phyloP scores from a whole-genome alignment of 2,113 vertebrate genomes.

The Anguilla rostrata region DNA sequence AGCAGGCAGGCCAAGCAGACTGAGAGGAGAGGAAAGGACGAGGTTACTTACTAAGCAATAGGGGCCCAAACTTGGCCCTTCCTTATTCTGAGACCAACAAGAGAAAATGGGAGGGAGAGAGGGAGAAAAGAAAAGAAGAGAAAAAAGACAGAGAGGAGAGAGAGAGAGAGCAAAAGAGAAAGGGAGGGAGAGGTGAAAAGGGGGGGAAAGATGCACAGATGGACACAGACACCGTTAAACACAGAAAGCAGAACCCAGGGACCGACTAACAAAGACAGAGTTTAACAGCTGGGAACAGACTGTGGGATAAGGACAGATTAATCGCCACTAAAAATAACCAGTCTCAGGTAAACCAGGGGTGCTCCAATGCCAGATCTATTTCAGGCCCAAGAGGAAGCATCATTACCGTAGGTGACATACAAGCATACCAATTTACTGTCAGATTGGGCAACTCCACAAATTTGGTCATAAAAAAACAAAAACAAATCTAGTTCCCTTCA shows the following conservation, averaged over 20 bases:
- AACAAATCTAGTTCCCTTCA: no score
- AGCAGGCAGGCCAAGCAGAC: constrained; percentile 30
- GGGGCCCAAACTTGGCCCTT: constrained; percentile 81
- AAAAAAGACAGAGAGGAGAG: background rate
- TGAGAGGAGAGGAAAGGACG: constrained; percentile 45
- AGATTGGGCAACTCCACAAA: background rate
- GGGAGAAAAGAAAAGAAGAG: background rate
- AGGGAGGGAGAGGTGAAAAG: background rate
- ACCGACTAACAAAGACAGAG: background rate
- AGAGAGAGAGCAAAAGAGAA: background rate
- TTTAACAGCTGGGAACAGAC: background rate
- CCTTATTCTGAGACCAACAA: constrained; percentile 79
- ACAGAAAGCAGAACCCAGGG: background rate
- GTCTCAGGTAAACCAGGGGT: background rate
- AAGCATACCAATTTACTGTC: background rate
- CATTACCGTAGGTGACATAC: no score
- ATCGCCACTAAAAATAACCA: background rate
- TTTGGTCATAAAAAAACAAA: background rate
- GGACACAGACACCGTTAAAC: constrained; percentile 10
- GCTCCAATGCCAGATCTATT: background rate
- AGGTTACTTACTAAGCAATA: constrained; percentile 84
- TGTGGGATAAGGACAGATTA: background rate
- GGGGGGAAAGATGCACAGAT: background rate
- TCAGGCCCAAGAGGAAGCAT: background rate
- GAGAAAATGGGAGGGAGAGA: constrained; percentile 36